A percentile compares a stretch with the other conserved stretches of the same genome.
phyloP scores from a whole-genome alignment of 2,888 invertebrate species.

The Lepetodrilus schrolli region DNA sequence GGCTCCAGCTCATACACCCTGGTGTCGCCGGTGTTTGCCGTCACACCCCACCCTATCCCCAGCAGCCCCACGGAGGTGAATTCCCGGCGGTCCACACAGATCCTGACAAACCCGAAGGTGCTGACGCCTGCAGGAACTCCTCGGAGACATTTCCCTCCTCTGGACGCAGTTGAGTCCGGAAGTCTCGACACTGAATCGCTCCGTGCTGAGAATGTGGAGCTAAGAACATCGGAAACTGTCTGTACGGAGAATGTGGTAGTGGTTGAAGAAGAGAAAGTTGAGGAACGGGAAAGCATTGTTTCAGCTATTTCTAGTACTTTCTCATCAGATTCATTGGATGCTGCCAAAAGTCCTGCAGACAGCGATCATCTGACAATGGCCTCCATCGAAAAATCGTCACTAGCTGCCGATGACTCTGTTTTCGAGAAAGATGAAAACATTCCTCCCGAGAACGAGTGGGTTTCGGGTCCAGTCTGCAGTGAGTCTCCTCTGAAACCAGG shows the following conservation, averaged over 20 bases:
- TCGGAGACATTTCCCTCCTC: constrained; percentile 40
- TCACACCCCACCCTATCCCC: constrained; percentile 53
- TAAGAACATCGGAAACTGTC: neutral
- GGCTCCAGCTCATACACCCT: neutral
- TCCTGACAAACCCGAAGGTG: constrained; percentile 44
- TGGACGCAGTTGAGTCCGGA: neutral
- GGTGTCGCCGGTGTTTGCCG: constrained; percentile 14
- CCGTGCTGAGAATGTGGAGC: too few relatives aligned
- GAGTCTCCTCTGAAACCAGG: neutral
- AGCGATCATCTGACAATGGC: neutral
- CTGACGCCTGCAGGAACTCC: constrained; percentile 19
- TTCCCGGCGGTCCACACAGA: constrained; percentile 62
- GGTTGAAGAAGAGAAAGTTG: neutral
- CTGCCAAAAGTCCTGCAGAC: neutral
- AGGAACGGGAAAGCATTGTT: neutral
- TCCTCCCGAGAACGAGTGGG: too few relatives aligned
- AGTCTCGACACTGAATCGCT: neutral
- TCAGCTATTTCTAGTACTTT: neutral
- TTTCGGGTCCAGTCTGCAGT: too few relatives aligned
- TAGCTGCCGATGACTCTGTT: constrained; percentile 3
- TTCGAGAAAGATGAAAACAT: constrained; percentile 23
- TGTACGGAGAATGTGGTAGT: neutral
- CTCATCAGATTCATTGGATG: neutral
- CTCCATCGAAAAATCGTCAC: too few relatives aligned
- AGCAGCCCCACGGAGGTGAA: constrained; percentile 53